Percentiles rank a stretch among this genome's conserved stretches.
Evolutionary conservation across 1,140 invertebrate species (phyloP).

Genomic region (Episyrphus balteatus): DNA sequence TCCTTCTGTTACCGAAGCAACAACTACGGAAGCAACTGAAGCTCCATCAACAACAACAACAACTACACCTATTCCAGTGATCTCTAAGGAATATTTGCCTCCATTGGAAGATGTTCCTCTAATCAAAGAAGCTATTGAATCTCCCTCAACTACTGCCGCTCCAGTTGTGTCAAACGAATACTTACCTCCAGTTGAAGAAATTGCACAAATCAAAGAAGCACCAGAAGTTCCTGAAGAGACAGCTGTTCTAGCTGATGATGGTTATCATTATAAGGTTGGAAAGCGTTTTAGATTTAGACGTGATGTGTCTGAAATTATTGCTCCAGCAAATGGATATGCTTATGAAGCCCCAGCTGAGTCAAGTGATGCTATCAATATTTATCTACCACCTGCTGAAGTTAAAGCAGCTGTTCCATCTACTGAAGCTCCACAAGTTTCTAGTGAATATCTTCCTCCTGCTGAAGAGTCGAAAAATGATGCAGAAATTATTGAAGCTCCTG

Average conservation of each 20-base stretch:
- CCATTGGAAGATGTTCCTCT: too few relatives aligned
- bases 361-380: background rate
- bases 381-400: background rate
- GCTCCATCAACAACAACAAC: too few relatives aligned
- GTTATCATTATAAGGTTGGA: slow-evolving; percentile 27
- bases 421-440: background rate
- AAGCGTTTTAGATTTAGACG: slow-evolving; percentile 19
- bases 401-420: background rate
- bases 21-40: background rate
- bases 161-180: slow-evolving; percentile 11
- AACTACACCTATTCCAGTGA: too few relatives aligned
- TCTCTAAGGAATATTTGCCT: too few relatives aligned
- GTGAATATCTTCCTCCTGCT: slow-evolving; percentile 19
- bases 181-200: slow-evolving; percentile 15
- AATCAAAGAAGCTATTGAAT: too few relatives aligned
- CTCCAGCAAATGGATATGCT: background rate
- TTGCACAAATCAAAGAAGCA: slow-evolving; percentile 2
- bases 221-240: slow-evolving; percentile 2
- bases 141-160: slow-evolving; percentile 11
- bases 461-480: slow-evolving; percentile 11
- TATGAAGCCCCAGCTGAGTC: background rate
- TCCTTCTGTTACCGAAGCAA: too few relatives aligned
- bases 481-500: slow-evolving; percentile 2
- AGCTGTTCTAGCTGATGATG: slow-evolving; percentile 15
- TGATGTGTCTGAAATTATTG: slow-evolving; percentile 19